Percentiles rank a stretch among this genome's conserved stretches.
phyloP scores from a whole-genome alignment of 2,888 invertebrate species.

The Aricia artaxerxes region DNA sequence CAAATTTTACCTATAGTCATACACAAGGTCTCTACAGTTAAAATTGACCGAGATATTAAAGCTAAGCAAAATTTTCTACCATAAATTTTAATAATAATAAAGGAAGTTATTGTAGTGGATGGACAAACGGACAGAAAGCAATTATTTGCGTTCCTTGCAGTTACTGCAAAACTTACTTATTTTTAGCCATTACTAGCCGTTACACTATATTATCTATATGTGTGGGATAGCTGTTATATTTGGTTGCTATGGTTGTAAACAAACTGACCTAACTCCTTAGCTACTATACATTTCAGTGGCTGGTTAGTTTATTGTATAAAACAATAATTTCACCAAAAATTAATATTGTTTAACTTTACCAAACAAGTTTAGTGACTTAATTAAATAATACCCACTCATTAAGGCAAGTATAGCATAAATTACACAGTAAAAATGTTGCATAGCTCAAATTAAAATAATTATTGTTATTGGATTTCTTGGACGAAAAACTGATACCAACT shows the following conservation, averaged over 20 bases:
- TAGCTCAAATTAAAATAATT: background rate
- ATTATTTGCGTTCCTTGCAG: background rate
- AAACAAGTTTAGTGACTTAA: background rate
- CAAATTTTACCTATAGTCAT: background rate
- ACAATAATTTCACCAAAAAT: background rate
- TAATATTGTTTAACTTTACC: background rate
- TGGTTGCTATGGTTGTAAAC: conserved; percentile 12
- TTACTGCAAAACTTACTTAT: background rate
- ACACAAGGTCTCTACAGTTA: background rate
- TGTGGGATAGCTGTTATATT: background rate
- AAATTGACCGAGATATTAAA: background rate
- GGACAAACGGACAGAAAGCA: background rate
- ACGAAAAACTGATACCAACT: too few relatives aligned
- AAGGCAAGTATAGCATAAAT: too few relatives aligned
- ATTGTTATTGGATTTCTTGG: too few relatives aligned
- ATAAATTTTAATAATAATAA: too few relatives aligned
- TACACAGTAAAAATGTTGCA: background rate
- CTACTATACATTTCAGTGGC: background rate
- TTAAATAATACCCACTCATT: background rate
- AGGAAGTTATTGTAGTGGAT: too few relatives aligned
- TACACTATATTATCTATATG: background rate
- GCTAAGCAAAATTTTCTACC: too few relatives aligned
- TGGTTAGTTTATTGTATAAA: background rate
- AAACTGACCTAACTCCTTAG: background rate
- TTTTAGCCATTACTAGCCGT: background rate